A percentile compares a stretch with the other conserved stretches of the same genome.
Conservation (phyloP, 2,888 invertebrate species). For the Leptinotarsa peninsularis region DNA sequence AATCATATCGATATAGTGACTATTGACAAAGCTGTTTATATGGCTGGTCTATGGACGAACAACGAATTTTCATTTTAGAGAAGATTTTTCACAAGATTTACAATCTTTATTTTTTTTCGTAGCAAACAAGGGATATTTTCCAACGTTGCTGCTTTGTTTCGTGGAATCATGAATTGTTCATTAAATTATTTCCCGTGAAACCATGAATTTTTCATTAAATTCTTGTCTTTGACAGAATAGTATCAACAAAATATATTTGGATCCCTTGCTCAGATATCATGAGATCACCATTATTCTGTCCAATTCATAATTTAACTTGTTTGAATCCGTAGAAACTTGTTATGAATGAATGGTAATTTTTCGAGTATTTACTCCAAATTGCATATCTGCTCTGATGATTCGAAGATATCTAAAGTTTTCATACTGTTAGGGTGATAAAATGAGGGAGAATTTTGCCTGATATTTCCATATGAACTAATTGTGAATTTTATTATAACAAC, state of each 20-base stretch:
- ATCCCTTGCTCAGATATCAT: constrained; percentile 16
- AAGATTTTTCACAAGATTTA: constrained; percentile 8
- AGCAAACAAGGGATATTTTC: not conserved
- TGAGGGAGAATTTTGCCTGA: not conserved
- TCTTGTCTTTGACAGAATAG: constrained; percentile 15
- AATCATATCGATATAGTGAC: not conserved
- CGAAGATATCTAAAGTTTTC: constrained; percentile 1
- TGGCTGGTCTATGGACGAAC: not conserved
- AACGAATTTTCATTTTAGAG: not conserved
- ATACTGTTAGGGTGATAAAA: constrained; percentile 7
- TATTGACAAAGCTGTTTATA: not conserved
- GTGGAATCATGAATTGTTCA: not conserved
- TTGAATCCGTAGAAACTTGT: not conserved
- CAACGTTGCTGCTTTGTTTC: not conserved
- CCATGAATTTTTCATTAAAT: constrained; percentile 5
- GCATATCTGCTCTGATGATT: not conserved
- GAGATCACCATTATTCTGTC: constrained; percentile 16
- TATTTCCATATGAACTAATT: constrained; percentile 5
- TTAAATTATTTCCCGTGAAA: not conserved
- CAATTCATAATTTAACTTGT: constrained; percentile 14
- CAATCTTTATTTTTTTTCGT: not conserved
- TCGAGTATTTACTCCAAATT: not conserved
- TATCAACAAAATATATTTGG: not conserved
- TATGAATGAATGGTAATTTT: constrained; percentile 20
- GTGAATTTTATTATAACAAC: constrained; percentile 2